Evolutionary conservation across 2,797 vertebrate species (phyloP), one percentile per base, ranked within the genome.

Genomic region (Uromys caudimaculatus): DNA sequence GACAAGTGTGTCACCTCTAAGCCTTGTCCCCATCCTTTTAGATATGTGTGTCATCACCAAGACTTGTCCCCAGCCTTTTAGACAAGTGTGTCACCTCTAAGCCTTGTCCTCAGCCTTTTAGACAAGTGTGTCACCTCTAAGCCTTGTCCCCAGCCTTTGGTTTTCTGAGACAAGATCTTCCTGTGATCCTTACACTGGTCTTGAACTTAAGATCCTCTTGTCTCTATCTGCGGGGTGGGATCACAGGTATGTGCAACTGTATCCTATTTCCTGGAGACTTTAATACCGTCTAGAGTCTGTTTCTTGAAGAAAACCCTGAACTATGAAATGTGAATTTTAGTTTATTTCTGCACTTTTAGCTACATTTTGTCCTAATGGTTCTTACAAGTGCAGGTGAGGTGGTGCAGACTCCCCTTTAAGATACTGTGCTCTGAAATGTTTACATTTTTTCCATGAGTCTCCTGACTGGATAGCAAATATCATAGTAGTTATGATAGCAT

Each of bases 291-390:
- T 76, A 83, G 75, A 94, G 90, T 62, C 38, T 86, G 27, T 64
- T 94, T 94, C 47, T 91, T 95, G 44, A 89, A 86, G 82, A 82
- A 85, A 67, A 82, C 12, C 24, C 81, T 56, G 41, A 85, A 67
- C 13, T n/a, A 83, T 78, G 58, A 89, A 27, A 47, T 44, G 38
- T 92, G 71, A 35, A 73, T 94, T 95, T 97, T 50, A 50, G 12
- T 78, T 94, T 76, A 52, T 96, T 89, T 91, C 69, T 83, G 73
- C 5, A 71, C 29, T 92, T 97, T 71, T 60, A 32, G 35, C 91
- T 91, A 47, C 8, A 3, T 82, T 86, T 67, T 94, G 60, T 50
- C 54, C 95, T 86, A 47, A 81, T 38, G 8, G 10, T 67, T 87
- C 41, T 83, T 50, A 32, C 12, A 35, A 0, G 76, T 81, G 29